Conservation (phyloP, 2,888 invertebrate genomes). For the Brachyopa scutellaris region DNA sequence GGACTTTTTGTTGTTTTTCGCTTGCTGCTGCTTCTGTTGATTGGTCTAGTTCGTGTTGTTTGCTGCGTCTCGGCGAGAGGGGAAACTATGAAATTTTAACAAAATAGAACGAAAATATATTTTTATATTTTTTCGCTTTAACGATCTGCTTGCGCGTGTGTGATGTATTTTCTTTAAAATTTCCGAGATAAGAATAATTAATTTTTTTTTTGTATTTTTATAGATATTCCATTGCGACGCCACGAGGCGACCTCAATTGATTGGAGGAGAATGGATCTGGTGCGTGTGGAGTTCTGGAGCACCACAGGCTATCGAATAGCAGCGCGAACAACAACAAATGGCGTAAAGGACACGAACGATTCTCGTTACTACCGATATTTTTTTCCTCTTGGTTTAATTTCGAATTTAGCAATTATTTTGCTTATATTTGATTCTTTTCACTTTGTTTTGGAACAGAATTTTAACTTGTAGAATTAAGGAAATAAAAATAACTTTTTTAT, state of each 20-base stretch:
- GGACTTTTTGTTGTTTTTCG: conserved; percentile 22
- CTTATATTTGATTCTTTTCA: not conserved
- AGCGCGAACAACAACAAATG: conserved; percentile 36
- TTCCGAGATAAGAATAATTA: conserved; percentile 41
- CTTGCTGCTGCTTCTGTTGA: conserved; percentile 38
- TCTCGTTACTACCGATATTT: not conserved
- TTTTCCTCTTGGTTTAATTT: not conserved
- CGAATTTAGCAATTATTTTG: not conserved
- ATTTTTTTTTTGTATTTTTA: conserved; percentile 33
- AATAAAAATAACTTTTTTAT: conserved; percentile 39
- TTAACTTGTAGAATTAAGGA: conserved; percentile 16
- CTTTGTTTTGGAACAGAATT: conserved; percentile 4
- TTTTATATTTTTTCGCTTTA: conserved; percentile 11
- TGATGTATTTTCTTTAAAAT: conserved; percentile 47
- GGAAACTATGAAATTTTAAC: conserved; percentile 45
- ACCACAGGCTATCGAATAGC: conserved; percentile 11
- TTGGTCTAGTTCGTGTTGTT: conserved; percentile 26
- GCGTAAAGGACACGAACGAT: conserved; percentile 4
- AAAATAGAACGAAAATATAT: conserved; percentile 44
- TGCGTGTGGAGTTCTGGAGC: conserved; percentile 17
- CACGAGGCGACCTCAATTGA: conserved; percentile 70
- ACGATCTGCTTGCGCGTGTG: conserved; percentile 25
- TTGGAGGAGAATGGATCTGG: conserved; percentile 18
- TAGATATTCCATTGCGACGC: conserved; percentile 70
- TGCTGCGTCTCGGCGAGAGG: conserved; percentile 5